Conservation (phyloP, 2,113 vertebrate genomes). For the Oncorhynchus keta region DNA sequence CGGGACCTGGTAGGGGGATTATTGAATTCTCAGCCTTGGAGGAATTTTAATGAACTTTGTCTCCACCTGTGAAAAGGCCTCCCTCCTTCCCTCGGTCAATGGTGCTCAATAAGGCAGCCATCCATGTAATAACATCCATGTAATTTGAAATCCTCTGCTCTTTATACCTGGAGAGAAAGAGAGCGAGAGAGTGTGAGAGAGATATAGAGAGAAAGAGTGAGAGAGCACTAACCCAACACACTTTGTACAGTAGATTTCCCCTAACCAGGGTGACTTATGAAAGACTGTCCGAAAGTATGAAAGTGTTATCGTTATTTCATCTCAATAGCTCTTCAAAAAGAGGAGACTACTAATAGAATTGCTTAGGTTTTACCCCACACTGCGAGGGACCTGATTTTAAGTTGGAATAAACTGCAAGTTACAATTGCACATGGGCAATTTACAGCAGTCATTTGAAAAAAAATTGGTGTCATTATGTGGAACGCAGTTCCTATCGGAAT, state of each 20-base stretch:
- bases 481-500: background rate
- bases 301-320: background rate
- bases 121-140: conserved; percentile 86
- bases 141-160: conserved; percentile 69
- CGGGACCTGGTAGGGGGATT: conserved; percentile 82
- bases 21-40: conserved; percentile 87
- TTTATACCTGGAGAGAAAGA: background rate
- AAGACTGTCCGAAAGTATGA: background rate
- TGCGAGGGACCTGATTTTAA: conserved; percentile 1
- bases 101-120: conserved; percentile 85
- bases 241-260: background rate
- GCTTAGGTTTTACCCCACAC: background rate
- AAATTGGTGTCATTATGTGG: background rate
- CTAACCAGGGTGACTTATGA: background rate
- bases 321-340: background rate
- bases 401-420: background rate
- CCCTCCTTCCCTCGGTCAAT: conserved; percentile 78
- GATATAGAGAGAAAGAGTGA: background rate
- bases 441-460: background rate
- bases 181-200: background rate
- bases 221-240: background rate
- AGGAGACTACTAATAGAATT: background rate
- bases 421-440: conserved; percentile 1
- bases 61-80: conserved; percentile 77
- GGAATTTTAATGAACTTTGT: conserved; percentile 89